phyloP scores from a whole-genome alignment of 2,113 vertebrate genomes.

The Lampris megalopsis region DNA sequence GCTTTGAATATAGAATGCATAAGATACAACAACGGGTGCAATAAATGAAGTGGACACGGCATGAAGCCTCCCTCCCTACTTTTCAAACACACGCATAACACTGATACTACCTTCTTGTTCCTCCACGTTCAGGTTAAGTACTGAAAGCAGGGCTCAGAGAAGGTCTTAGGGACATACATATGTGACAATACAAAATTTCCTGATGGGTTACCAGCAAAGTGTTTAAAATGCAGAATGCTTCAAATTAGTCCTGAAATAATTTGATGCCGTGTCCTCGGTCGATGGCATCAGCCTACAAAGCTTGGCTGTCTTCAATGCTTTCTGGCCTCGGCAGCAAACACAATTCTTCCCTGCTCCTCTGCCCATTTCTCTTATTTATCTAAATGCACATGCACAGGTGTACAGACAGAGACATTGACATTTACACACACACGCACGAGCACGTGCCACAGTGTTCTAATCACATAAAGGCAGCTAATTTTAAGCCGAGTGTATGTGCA shows the following conservation, averaged over 20 bases:
- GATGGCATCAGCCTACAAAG: constrained; percentile 41
- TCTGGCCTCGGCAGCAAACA: background rate
- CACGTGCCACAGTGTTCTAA: constrained; percentile 10
- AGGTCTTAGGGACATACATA: background rate
- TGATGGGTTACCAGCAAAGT: background rate
- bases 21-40: constrained; percentile 11
- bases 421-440: constrained; percentile 10
- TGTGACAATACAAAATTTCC: too few relatives aligned
- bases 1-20: constrained; percentile 19
- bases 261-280: constrained; percentile 5
- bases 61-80: background rate
- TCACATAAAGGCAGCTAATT: constrained; percentile 58
- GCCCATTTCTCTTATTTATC: constrained; percentile 40
- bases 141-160: background rate
- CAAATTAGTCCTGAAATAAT: constrained; percentile 44
- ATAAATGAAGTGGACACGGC: background rate
- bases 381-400: constrained; percentile 37
- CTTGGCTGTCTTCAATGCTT: constrained; percentile 9
- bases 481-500: constrained; percentile 37
- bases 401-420: constrained; percentile 39
- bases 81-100: background rate
- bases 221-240: constrained; percentile 26
- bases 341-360: constrained; percentile 24
- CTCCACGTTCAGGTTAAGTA: constrained; percentile 7
- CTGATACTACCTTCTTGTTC: background rate